These are phyloP conservation scores for Xiphophorus birchmanni DNA, from an alignment of 2,797 vertebrate species.

Conservation along the genomic window DNA sequence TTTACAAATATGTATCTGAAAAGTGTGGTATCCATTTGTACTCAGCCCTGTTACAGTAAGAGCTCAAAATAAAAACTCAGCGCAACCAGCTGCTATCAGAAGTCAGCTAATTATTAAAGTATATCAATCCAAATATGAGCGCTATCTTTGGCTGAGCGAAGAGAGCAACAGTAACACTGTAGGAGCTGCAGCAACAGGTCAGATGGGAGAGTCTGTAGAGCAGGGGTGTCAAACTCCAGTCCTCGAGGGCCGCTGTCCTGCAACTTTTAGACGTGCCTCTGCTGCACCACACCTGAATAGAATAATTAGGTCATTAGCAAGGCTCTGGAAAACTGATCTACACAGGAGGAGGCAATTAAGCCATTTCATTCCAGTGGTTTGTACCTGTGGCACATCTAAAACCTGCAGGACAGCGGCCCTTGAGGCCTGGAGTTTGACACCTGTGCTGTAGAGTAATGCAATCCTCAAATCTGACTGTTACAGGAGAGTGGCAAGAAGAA, in stretches of 20 bases:
- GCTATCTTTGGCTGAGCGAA: neutral
- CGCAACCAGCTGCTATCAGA: neutral
- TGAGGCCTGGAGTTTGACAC: no score
- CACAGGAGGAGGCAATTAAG: no score
- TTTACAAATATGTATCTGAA: neutral
- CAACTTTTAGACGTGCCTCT: no score
- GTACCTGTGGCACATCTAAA: no score
- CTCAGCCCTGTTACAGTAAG: neutral
- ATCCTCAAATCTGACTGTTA: neutral
- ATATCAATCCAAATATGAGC: neutral
- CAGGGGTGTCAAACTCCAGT: no score
- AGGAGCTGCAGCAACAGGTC: neutral
- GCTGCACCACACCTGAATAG: no score
- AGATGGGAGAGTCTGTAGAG: neutral
- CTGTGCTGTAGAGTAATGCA: neutral
- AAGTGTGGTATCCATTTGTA: neutral
- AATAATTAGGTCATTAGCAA: no score
- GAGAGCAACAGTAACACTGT: neutral
- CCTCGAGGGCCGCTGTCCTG: no score
- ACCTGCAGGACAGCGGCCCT: no score
- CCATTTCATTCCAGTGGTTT: no score
- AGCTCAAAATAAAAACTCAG: neutral
- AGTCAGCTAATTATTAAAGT: neutral
- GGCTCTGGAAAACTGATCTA: no score
- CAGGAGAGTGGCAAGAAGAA: neutral